Evolutionary conservation across 2,113 vertebrate genomes (phyloP), one percentile per base, ranked within the genome.

Genomic region (Atlantisia rogersi): DNA sequence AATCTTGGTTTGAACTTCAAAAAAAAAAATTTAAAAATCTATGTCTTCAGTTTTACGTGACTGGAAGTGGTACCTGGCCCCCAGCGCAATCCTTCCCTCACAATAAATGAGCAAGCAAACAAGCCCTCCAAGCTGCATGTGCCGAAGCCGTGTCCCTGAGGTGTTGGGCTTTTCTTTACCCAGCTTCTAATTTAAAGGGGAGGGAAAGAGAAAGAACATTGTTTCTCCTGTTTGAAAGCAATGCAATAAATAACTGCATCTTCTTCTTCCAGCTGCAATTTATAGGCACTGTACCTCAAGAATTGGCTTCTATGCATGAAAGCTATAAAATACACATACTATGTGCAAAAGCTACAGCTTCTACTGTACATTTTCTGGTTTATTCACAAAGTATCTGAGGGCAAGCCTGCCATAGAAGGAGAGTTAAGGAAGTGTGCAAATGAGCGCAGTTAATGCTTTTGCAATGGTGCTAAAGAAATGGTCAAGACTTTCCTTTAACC

Each of bases 261-360:
- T 64, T 89, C 48, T 21, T 92, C 68, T 95, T 90, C 50, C 80
- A 46, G 83, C n/a, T 89, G 91, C 81, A 87, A 92, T 96, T 94
- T 95, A 94, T 94, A 87, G 77, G 59, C 77, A 46, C 17, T 79
- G n/a, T 69, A 94, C 83, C 91, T 92, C 73, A 92, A 95, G 92
- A 97, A 96, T 69, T 81, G 80, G 75, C 86, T 96, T 77, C 93
- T 88, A 3, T 56, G 46, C 77, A 40, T 59, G 86, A 77, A 89
- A 91, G 62, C 81, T 86, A 73, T 95, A 89, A 96, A 96, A 94
- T 77, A 88, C 44, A 78, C 4, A 7, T 52, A 40, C 31, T 22
- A 35, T 90, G 93, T 88, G 71, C 19, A 13, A 90, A 88, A 86
- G 55, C 44, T 46, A 42, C 25, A n/a, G 52, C 56, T 78, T 19